Conservation (phyloP, 2,888 invertebrate genomes). For the Helicoverpa assulta region DNA sequence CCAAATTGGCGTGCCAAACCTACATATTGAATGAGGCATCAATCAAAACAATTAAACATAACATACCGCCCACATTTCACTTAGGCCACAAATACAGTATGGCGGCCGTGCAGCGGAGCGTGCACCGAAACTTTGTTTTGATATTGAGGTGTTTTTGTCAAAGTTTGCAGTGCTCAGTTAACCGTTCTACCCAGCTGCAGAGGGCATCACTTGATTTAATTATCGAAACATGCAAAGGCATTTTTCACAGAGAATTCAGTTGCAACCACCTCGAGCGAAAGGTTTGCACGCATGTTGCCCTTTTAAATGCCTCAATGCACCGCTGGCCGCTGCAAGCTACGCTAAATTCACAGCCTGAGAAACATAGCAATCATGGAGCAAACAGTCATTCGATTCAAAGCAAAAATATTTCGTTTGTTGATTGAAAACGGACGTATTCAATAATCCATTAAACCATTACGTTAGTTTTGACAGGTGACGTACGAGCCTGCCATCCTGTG, state of each 20-base stretch:
- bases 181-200: slow-evolving; percentile 22
- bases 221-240: slow-evolving; percentile 1
- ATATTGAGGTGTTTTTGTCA: slow-evolving; percentile 1
- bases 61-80: slow-evolving; percentile 63
- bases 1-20: slow-evolving; percentile 39
- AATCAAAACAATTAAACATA: slow-evolving; percentile 70
- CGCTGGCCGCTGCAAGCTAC: neutral
- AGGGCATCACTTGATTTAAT: slow-evolving; percentile 2
- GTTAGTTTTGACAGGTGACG: slow-evolving; percentile 82
- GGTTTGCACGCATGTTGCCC: neutral
- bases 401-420: slow-evolving; percentile 74
- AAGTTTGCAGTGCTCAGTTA: slow-evolving; percentile 58
- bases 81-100: slow-evolving; percentile 24
- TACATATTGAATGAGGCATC: slow-evolving; percentile 60
- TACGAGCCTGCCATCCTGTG: slow-evolving; percentile 70
- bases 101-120: neutral
- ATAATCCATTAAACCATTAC: slow-evolving; percentile 82
- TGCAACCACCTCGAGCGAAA: neutral
- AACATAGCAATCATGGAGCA: slow-evolving; percentile 59
- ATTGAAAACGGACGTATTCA: slow-evolving; percentile 82
- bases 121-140: neutral
- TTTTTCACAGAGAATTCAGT: neutral
- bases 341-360: neutral
- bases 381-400: slow-evolving; percentile 68
- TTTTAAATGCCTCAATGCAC: neutral